Evolutionary conservation across 2,888 invertebrate species (phyloP).

Genomic region (Polymixis lichenea): DNA sequence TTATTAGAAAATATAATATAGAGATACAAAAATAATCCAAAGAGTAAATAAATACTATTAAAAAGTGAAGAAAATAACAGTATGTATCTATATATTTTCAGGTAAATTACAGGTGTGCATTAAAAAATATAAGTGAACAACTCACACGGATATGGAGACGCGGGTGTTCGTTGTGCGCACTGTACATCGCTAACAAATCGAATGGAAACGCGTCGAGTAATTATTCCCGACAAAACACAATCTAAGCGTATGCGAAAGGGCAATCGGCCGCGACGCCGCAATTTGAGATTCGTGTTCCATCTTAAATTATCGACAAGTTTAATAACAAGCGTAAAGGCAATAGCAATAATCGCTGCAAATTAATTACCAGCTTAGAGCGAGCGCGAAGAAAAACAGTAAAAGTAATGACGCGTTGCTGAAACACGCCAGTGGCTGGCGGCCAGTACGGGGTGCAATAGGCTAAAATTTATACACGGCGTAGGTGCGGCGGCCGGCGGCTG

Average conservation of each 20-base stretch:
- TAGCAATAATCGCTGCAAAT: slow-evolving; percentile 87
- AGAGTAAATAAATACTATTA: background rate
- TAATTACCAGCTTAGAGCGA: slow-evolving; percentile 83
- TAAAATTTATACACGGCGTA: slow-evolving; percentile 80
- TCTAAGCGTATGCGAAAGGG: slow-evolving; percentile 81
- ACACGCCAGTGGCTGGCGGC: slow-evolving; percentile 67
- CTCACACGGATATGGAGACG: slow-evolving; percentile 82
- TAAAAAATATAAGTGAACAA: slow-evolving; percentile 57
- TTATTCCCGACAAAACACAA: slow-evolving; percentile 81
- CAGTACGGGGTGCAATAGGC: slow-evolving; percentile 79
- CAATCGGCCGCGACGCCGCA: slow-evolving; percentile 85
- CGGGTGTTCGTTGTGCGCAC: slow-evolving; percentile 76
- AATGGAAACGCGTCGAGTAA: slow-evolving; percentile 80
- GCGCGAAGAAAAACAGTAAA: slow-evolving; percentile 85
- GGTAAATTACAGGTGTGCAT: slow-evolving; percentile 2
- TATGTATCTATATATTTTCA: background rate
- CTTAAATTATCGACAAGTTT: slow-evolving; percentile 89
- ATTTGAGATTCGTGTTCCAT: slow-evolving; percentile 87
- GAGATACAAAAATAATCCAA: background rate
- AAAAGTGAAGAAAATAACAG: slow-evolving; percentile 3
- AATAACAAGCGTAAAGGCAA: slow-evolving; percentile 87
- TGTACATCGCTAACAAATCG: slow-evolving; percentile 82
- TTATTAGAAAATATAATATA: slow-evolving; percentile 15
- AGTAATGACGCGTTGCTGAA: slow-evolving; percentile 77
- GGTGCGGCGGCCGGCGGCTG: slow-evolving; percentile 76